Evolutionary conservation across 1,140 invertebrate genomes (phyloP).

Genomic region (Leptopilina boulardi): DNA sequence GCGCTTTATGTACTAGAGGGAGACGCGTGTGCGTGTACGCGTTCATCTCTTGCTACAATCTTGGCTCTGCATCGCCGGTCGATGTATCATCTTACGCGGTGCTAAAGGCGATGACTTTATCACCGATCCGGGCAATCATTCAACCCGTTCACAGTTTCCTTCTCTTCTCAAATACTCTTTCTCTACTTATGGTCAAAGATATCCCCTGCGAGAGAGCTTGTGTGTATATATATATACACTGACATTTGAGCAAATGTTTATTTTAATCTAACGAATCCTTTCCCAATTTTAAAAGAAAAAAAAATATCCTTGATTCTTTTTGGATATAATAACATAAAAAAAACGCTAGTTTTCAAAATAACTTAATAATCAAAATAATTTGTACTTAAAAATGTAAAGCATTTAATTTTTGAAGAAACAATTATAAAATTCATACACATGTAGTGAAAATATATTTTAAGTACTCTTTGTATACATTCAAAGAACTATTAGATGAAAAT

Average conservation of each 20-base stretch:
- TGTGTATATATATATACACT: constrained; percentile 5
- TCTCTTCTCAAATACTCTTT: constrained; percentile 37
- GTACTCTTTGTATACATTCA: not conserved
- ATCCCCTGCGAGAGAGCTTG: not conserved
- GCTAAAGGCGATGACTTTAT: constrained; percentile 77
- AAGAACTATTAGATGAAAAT: constrained; percentile 43
- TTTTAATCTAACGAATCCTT: not conserved
- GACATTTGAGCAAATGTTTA: constrained; percentile 9
- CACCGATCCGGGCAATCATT: constrained; percentile 76
- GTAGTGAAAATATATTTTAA: not conserved
- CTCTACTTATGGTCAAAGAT: constrained; percentile 17
- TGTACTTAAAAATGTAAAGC: too few species aligned
- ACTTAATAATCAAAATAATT: too few species aligned
- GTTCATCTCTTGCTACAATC: constrained; percentile 60
- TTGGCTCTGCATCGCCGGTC: constrained; percentile 69
- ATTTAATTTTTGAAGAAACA: too few species aligned
- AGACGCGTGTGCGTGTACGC: constrained; percentile 36
- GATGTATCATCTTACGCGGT: constrained; percentile 76
- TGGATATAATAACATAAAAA: too few species aligned
- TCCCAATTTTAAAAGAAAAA: not conserved
- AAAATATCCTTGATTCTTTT: not conserved
- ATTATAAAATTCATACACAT: too few species aligned
- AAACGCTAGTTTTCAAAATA: too few species aligned
- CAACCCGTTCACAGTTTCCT: constrained; percentile 60
- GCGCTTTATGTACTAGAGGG: constrained; percentile 39